A percentile compares a stretch with the other conserved stretches of the same genome.
Conservation (phyloP, 2,113 vertebrate species). For the Seriola dumerili region DNA sequence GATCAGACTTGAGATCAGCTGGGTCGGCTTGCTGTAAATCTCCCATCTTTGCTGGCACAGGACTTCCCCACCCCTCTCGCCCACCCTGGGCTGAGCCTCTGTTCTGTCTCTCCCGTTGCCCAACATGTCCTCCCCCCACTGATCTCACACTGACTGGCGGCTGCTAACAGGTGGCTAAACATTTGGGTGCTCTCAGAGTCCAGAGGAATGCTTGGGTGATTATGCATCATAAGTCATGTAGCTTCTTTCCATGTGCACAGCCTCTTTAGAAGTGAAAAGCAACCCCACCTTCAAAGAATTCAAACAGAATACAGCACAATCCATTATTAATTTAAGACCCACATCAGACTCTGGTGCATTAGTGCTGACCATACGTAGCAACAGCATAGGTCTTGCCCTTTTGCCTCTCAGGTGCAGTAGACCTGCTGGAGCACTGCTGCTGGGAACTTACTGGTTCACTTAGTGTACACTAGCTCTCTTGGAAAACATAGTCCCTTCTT, state of each 20-base stretch:
- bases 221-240: constrained; percentile 55
- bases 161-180: constrained; percentile 81
- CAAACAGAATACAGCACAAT: constrained; percentile 43
- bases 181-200: constrained; percentile 70
- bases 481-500: constrained; percentile 46
- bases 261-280: constrained; percentile 28
- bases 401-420: constrained; percentile 50
- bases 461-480: constrained; percentile 38
- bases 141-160: constrained; percentile 55
- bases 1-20: constrained; percentile 56
- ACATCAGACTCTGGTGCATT: constrained; percentile 43
- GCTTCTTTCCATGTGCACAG: constrained; percentile 33
- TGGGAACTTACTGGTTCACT: constrained; percentile 59
- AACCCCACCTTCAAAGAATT: constrained; percentile 53
- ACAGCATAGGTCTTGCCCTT: constrained; percentile 33
- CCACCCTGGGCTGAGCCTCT: constrained; percentile 55
- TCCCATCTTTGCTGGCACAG: constrained; percentile 61
- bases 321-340: constrained; percentile 62
- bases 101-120: constrained; percentile 41
- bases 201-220: constrained; percentile 52
- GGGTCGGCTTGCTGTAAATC: constrained; percentile 68
- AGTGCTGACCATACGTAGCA: constrained; percentile 23
- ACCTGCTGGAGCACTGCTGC: constrained; percentile 45
- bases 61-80: constrained; percentile 45
- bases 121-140: constrained; percentile 26